Evolutionary conservation across 2,888 invertebrate genomes (phyloP).

Genomic region (Diaperis boleti): DNA sequence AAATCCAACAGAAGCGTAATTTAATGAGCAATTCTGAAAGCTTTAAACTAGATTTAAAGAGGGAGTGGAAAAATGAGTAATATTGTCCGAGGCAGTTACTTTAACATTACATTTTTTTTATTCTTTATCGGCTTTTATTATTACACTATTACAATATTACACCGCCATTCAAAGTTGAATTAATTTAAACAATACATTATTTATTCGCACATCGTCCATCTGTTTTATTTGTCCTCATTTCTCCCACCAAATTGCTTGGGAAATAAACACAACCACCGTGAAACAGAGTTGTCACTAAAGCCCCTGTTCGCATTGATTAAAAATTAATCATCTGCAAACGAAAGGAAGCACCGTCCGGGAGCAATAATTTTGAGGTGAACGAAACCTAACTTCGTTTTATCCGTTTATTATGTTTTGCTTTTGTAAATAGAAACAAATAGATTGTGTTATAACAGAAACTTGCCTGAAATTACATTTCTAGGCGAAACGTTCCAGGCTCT

Average conservation of each 20-base stretch:
- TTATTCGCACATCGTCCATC: constrained; percentile 16
- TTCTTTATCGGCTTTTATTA: not conserved
- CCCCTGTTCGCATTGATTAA: not conserved
- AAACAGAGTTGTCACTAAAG: not conserved
- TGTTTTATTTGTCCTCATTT: constrained; percentile 18
- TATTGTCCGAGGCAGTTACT: not conserved
- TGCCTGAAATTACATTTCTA: not conserved
- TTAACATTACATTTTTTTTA: not conserved
- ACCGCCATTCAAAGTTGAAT: not conserved
- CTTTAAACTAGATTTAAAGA: constrained; percentile 18
- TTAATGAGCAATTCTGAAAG: constrained; percentile 25
- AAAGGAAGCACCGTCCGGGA: not conserved
- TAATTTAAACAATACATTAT: constrained; percentile 10
- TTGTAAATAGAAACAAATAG: not conserved
- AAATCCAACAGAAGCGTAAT: constrained; percentile 14
- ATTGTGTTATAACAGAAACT: not conserved
- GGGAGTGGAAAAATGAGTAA: constrained; percentile 18
- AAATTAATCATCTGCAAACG: not conserved
- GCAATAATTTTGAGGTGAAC: not conserved
- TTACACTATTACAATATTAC: not conserved
- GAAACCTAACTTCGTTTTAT: not conserved
- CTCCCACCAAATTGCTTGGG: constrained; percentile 15
- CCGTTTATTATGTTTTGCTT: not conserved
- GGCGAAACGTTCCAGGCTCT: not conserved
- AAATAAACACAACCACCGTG: not conserved